A percentile compares a stretch with the other conserved stretches of the same genome.
Evolutionary conservation across 2,888 invertebrate species (phyloP).

Genomic region (Coelogynopora nodosa): DNA sequence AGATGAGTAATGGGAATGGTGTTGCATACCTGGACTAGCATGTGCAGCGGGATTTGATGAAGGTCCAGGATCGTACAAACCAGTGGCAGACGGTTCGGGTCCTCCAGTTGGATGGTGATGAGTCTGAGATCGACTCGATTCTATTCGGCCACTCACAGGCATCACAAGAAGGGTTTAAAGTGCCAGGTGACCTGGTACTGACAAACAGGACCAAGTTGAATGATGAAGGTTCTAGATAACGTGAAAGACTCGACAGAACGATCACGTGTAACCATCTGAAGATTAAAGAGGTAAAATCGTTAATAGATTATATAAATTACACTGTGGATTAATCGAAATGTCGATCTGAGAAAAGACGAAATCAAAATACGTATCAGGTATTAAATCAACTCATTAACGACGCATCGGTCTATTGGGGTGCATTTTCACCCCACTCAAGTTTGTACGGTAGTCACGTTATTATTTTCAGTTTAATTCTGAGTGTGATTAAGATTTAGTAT

Average conservation of each 20-base stretch:
- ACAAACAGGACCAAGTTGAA: background rate
- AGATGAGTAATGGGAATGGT: background rate
- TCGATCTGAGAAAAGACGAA: too few species aligned
- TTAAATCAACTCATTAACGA: too few species aligned
- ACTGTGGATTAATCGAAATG: too few species aligned
- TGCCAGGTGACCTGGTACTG: background rate
- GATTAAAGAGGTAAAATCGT: background rate
- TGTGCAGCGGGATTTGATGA: background rate
- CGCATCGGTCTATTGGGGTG: too few species aligned
- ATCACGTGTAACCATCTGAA: background rate
- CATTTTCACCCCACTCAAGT: too few species aligned
- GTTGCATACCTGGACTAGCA: background rate
- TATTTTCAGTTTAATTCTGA: too few species aligned
- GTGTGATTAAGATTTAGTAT: too few species aligned
- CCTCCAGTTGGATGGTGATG: background rate
- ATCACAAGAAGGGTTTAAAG: background rate
- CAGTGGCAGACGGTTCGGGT: background rate
- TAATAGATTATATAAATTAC: too few species aligned
- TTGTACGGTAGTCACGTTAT: too few species aligned
- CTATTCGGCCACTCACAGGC: conserved; percentile 3
- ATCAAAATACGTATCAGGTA: too few species aligned
- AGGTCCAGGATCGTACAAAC: background rate
- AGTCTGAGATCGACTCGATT: background rate
- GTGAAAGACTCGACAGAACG: background rate
- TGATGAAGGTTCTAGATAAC: background rate